Percentiles rank a stretch among this genome's conserved stretches.
phyloP scores from a whole-genome alignment of 2,888 invertebrate species.

The Drosophila nr. fundita region DNA sequence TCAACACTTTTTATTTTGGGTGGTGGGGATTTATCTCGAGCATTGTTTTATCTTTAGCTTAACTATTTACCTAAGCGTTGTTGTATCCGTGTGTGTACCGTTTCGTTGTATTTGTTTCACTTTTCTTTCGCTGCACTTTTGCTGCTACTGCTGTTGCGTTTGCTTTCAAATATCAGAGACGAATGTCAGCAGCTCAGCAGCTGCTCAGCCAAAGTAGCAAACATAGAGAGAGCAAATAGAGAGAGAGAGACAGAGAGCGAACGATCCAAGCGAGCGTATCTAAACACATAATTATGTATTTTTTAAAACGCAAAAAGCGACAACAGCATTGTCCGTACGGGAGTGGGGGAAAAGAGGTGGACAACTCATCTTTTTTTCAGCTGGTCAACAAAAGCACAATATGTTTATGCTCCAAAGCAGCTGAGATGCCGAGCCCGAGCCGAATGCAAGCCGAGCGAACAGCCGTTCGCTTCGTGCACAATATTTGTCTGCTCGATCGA shows the following conservation, averaged over 20 bases:
- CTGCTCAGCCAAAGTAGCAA: constrained; percentile 58
- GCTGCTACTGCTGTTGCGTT: constrained; percentile 60
- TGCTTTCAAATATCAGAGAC: constrained; percentile 78
- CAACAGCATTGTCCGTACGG: background rate
- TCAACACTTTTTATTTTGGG: constrained; percentile 22
- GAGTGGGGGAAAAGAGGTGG: background rate
- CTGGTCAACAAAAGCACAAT: constrained; percentile 66
- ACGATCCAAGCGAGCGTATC: constrained; percentile 59
- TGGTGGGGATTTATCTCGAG: constrained; percentile 8
- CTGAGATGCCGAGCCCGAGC: constrained; percentile 58
- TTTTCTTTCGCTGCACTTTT: constrained; percentile 73
- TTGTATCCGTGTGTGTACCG: constrained; percentile 2
- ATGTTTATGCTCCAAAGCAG: constrained; percentile 71
- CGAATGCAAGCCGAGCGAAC: background rate
- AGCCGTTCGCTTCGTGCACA: constrained; percentile 16
- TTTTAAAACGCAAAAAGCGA: constrained; percentile 80
- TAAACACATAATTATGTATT: constrained; percentile 79
- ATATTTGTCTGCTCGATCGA: background rate
- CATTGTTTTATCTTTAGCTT: constrained; percentile 24
- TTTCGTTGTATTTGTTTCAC: constrained; percentile 51
- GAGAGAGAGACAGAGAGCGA: constrained; percentile 15
- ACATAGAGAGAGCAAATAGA: background rate
- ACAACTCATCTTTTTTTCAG: constrained; percentile 20
- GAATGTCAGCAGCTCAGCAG: constrained; percentile 64
- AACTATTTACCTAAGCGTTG: constrained; percentile 49